A percentile compares a stretch with the other conserved stretches of the same genome.
Evolutionary conservation across 30 jellyfish, hydroid and myxozoan genomes (phyloP).

Genomic region (Cassiopea xamachana): DNA sequence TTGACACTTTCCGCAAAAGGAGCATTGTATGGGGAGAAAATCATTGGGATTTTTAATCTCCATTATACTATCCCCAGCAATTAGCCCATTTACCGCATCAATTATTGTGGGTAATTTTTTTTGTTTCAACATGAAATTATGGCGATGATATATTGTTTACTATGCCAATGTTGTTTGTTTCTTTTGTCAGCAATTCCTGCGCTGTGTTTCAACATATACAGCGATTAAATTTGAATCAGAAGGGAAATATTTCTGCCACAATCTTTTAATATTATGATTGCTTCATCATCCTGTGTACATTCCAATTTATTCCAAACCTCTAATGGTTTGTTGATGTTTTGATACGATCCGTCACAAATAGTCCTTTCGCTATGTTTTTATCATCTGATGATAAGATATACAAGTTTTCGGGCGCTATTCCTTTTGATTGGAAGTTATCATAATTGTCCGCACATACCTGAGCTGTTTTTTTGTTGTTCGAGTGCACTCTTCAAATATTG

Average conservation of each 20-base stretch:
- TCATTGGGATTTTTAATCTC: neutral
- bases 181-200: neutral
- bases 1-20: neutral
- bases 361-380: neutral
- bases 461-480: too few species aligned
- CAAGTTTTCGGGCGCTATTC: too few species aligned
- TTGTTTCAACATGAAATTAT: neutral
- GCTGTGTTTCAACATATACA: neutral
- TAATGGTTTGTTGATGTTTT: neutral
- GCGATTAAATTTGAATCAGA: neutral
- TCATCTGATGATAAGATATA: neutral
- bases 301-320: slow-evolving; percentile 3
- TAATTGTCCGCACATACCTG: too few species aligned
- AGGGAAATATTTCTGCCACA: slow-evolving; percentile 1
- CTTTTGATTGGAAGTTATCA: too few species aligned
- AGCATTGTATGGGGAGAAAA: neutral
- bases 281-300: neutral
- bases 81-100: slow-evolving; percentile 8
- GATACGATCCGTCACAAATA: neutral
- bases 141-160: neutral
- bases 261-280: neutral
- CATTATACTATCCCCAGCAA: slow-evolving; percentile 18
- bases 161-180: neutral
- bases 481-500: too few species aligned
- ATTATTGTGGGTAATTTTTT: slow-evolving; percentile 9